These are phyloP conservation scores for Pinctada fucata DNA, from an alignment of 2,888 invertebrate genomes.

Conservation along the genomic window DNA sequence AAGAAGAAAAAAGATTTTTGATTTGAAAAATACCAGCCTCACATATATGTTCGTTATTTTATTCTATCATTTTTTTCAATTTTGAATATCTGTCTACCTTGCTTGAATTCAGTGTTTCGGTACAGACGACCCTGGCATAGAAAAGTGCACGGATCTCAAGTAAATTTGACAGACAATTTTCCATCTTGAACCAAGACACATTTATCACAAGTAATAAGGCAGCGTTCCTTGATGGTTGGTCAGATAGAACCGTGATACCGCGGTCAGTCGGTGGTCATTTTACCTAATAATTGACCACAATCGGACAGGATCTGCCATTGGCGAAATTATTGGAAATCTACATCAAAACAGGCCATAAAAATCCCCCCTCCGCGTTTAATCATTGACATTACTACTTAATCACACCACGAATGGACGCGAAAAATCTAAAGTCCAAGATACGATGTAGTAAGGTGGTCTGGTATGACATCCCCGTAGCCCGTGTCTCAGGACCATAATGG, in stretches of 20 bases:
- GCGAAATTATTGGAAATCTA: slow-evolving; percentile 15
- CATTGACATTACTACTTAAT: background rate
- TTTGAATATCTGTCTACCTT: no score
- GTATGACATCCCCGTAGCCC: background rate
- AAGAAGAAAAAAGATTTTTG: no score
- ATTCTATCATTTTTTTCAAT: no score
- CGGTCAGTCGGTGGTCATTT: background rate
- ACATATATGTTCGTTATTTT: no score
- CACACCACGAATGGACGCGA: background rate
- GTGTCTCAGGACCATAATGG: background rate
- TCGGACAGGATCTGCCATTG: slow-evolving; percentile 16
- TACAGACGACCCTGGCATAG: no score
- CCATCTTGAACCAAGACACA: no score
- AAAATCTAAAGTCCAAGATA: background rate
- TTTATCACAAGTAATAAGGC: background rate
- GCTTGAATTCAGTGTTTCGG: no score
- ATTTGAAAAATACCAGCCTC: no score
- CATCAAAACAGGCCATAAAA: slow-evolving; percentile 22
- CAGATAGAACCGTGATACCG: background rate
- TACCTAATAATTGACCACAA: slow-evolving; percentile 23
- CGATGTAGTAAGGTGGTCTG: background rate
- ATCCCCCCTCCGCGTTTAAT: slow-evolving; percentile 17
- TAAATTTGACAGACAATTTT: no score
- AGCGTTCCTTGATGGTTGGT: background rate
- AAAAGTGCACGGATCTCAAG: no score